These are phyloP conservation scores for Quadroppia sp. DNA, from an alignment of 2,888 invertebrate genomes.

Conservation along the genomic window DNA sequence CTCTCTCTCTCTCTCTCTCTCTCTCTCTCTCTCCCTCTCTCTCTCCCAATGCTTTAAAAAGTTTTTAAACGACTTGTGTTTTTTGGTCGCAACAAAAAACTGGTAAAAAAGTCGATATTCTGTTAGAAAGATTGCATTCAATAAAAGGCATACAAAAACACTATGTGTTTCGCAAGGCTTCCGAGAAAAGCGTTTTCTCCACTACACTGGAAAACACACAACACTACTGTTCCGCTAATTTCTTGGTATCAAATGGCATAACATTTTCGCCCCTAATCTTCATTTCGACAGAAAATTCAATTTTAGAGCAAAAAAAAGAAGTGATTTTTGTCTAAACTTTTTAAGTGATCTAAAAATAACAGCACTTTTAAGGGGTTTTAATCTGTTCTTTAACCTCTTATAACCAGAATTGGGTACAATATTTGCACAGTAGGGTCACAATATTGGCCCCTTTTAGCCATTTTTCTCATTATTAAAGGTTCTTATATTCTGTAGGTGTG, in stretches of 20 bases:
- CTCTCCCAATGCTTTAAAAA: neutral
- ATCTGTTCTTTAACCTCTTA: slow-evolving; percentile 16
- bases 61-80: neutral
- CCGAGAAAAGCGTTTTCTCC: slow-evolving; percentile 1
- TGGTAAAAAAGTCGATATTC: neutral
- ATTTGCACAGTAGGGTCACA: slow-evolving; percentile 15
- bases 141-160: neutral
- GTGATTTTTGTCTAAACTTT: neutral
- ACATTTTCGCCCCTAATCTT: neutral
- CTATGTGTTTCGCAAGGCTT: neutral
- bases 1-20: slow-evolving; percentile 12
- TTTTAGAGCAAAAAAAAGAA: neutral
- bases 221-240: neutral
- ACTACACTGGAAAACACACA: neutral
- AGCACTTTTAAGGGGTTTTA: neutral
- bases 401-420: slow-evolving; percentile 14
- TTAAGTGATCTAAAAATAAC: slow-evolving; percentile 27
- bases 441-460: neutral
- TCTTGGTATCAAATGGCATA: slow-evolving; percentile 13
- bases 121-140: neutral
- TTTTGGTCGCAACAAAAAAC: neutral
- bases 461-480: too few relatives aligned
- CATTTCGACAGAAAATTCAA: slow-evolving; percentile 14
- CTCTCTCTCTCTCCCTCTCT: slow-evolving; percentile 29
- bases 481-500: neutral